phyloP scores from a whole-genome alignment of 2,113 vertebrate genomes.

The Sylvietta virens region DNA sequence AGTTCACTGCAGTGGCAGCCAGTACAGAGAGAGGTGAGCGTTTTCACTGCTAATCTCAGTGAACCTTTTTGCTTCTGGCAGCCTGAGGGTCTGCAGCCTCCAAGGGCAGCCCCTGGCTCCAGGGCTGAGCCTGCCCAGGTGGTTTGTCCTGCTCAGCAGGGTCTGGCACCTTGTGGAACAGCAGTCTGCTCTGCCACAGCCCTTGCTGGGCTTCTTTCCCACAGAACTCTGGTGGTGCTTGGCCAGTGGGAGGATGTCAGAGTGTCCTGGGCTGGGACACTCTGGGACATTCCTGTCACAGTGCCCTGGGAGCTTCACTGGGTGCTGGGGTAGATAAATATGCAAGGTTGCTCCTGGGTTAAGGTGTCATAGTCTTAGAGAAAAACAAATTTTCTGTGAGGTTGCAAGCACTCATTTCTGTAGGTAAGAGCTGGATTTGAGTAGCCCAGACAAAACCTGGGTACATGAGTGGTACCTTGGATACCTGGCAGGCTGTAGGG shows the following conservation, averaged over 20 bases:
- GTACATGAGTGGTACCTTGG: background rate
- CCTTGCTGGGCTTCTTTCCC: background rate
- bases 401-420: background rate
- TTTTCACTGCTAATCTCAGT: background rate
- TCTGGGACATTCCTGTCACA: background rate
- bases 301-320: too few relatives aligned
- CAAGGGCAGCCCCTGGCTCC: background rate
- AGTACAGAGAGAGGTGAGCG: background rate
- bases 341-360: background rate
- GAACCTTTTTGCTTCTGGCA: background rate
- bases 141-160: background rate
- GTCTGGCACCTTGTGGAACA: background rate
- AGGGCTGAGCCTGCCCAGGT: background rate
- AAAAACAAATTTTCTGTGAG: background rate
- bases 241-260: rapidly evolving
- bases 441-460: background rate
- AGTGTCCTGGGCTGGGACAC: background rate
- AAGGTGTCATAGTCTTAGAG: background rate
- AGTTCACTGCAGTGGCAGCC: background rate
- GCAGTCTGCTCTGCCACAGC: background rate
- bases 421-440: background rate
- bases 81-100: background rate
- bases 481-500: background rate
- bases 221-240: background rate
- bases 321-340: background rate